Base-by-base conservation (phyloP, 2,888 invertebrate species). In the Lasiommata megera region DNA sequence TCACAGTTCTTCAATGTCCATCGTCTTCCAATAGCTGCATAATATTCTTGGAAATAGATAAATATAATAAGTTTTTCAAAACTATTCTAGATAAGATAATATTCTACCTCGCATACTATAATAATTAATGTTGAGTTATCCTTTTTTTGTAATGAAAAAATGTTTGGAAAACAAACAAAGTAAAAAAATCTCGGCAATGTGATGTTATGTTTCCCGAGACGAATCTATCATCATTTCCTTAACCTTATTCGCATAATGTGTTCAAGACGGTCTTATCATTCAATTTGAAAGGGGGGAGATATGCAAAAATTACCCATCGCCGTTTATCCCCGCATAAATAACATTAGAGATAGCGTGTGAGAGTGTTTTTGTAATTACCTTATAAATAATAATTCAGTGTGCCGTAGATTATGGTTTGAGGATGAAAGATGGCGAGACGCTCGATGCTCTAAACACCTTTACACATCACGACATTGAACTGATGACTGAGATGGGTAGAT, bases 341-440 rank as follows among this genome's bases (percentile, higher is more conserved):
- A 88, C 85, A 83, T 87, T 84, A 87, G 76, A 80, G 88, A 84
- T 86, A 82, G 77, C 84, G 81, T 79, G 79, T 81, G 83, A 74
- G 85, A 83, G 85, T 84, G 86, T 87, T 83, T 84, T 87, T 84
- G 89, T 89, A 90, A 90, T 90, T 89, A 90, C 89, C 84, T 80
- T 90, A 90, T 90, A 90, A 89, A 90, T 90, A 90, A 90, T 90
- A 82, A 90, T 89, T 86, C 79, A 71, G 73, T 58, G 72, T 72
- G 76, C 69, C 84, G 80, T 86, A 90, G 89, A 90, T 90, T 89
- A 89, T 79, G 72, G 80, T 83, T 82, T 82, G 68, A 77, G 74
- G 74, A 79, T 85, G 88, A 88, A 85, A 76, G 78, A 86, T 77
- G 74, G 74, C 67, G 68, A 37, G 59, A 50, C 56, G 57, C 34